phyloP scores from a whole-genome alignment of 2,888 invertebrate species.

The Nephrotoma flavescens region DNA sequence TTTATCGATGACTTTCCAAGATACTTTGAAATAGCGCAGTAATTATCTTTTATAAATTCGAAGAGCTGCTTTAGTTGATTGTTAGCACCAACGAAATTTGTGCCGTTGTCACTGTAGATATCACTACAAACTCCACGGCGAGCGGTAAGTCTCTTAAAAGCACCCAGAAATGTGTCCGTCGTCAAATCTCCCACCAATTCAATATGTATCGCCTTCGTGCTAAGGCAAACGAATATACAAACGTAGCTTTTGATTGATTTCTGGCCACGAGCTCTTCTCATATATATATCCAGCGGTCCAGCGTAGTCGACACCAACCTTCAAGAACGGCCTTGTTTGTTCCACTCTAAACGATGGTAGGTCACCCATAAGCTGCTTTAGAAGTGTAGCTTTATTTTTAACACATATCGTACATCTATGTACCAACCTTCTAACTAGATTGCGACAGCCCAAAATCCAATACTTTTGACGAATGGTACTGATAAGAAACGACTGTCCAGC shows the following conservation, averaged over 20 bases:
- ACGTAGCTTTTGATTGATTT: conserved; percentile 16
- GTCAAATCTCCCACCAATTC: not conserved
- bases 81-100: no score
- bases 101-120: no score
- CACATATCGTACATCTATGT: conserved; percentile 10
- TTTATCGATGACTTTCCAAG: no score
- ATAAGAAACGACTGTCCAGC: conserved; percentile 12
- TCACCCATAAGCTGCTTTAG: conserved; percentile 15
- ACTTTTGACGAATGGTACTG: conserved; percentile 10
- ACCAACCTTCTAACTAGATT: conserved; percentile 2
- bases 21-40: no score
- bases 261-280: conserved; percentile 11
- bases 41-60: no score
- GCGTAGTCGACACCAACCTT: conserved; percentile 14
- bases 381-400: not conserved
- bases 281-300: conserved; percentile 12
- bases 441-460: conserved; percentile 13
- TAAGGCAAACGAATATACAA: conserved; percentile 17
- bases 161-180: conserved; percentile 16
- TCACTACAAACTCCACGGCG: no score
- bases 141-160: conserved; percentile 7
- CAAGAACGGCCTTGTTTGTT: conserved; percentile 9
- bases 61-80: conserved; percentile 7
- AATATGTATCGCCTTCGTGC: conserved; percentile 10
- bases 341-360: conserved; percentile 12